Base-by-base conservation (phyloP, 1,140 invertebrate genomes). In the Calliopsis andreniformis region DNA sequence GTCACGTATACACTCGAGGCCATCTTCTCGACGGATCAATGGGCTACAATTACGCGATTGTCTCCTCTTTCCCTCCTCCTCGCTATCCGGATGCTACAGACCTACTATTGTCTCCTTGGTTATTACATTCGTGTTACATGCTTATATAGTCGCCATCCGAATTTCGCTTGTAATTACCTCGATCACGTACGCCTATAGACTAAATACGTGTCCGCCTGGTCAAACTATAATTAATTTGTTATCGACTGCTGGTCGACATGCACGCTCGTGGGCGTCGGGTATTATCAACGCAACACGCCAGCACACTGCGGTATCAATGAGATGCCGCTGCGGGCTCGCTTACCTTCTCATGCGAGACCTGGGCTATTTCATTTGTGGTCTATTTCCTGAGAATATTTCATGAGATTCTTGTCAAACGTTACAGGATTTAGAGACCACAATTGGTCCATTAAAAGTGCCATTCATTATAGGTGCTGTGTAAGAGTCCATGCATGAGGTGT, bases 91-190 rank as follows among this genome's bases (percentile, higher is more conserved):
- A 30, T 18, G 47, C 42, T n/a, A n/a, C 61, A 23, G 42, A 28
- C 7, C 32, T 43, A 23, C 63, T 49, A 79, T 83, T 79, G 82
- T 83, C 61, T 83, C 76, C 47, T 75, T 70, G 76, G 82, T 83
- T 83, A 83, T 83, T 83, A 83, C 82, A 83, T 83, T 71, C 80
- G 55, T 61, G 80, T 83, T 83, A 83, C 80, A 83, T 79, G 64
- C 80, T 71, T 59, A 66, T 79, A 61, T 28, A 67, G 53, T 28
- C 51, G 30, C 18, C 68, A 47, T 23, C 55, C 32, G 80, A 83
- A 83, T 83, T 83, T 83, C 80, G 76, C 64, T 66, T 63, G 79
- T 83, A 83, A 83, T 83, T 83, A 76, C 82, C 76, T 75, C 80
- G 79, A 83, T 83, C 79, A 64, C 53, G 63, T 59, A 59, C 70